Evolutionary conservation across 2,888 invertebrate genomes (phyloP).

Genomic region (Chydorus sphaericus): DNA sequence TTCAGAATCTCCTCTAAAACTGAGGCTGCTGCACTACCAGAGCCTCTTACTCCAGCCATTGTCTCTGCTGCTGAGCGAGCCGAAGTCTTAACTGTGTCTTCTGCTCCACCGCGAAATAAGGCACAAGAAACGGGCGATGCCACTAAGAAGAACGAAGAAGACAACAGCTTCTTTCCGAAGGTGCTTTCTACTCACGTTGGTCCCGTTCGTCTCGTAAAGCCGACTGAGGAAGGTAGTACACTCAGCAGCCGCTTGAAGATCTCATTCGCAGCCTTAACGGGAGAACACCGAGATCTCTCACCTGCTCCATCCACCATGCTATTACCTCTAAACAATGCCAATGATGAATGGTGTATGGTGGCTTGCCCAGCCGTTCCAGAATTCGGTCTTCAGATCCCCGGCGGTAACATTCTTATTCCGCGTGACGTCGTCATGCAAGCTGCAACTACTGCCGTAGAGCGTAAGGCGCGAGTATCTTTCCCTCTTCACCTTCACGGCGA

Average conservation of each 20-base stretch:
- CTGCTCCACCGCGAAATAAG: too few species aligned
- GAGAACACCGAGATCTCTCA: not conserved
- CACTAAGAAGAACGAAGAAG: not conserved
- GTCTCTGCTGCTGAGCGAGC: too few species aligned
- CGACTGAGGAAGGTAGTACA: not conserved
- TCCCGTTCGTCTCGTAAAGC: not conserved
- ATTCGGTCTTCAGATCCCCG: conserved; percentile 2
- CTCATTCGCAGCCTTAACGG: not conserved
- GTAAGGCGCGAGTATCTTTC: conserved; percentile 4
- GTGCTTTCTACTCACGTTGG: not conserved
- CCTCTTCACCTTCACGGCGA: not conserved
- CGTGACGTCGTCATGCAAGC: not conserved
- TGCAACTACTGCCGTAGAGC: not conserved
- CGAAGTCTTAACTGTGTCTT: too few species aligned
- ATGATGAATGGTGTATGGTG: conserved; percentile 9
- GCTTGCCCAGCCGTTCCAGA: not conserved
- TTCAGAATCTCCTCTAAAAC: too few species aligned
- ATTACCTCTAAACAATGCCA: not conserved
- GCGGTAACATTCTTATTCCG: not conserved
- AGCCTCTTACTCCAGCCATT: too few species aligned
- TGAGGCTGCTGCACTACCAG: too few species aligned
- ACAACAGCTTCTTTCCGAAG: not conserved
- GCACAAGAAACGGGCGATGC: too few species aligned
- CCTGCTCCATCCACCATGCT: not conserved
- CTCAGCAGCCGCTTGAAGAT: not conserved